These are phyloP conservation scores for Syngnathus typhle DNA, from an alignment of 2,113 vertebrate genomes.

Conservation along the genomic window DNA sequence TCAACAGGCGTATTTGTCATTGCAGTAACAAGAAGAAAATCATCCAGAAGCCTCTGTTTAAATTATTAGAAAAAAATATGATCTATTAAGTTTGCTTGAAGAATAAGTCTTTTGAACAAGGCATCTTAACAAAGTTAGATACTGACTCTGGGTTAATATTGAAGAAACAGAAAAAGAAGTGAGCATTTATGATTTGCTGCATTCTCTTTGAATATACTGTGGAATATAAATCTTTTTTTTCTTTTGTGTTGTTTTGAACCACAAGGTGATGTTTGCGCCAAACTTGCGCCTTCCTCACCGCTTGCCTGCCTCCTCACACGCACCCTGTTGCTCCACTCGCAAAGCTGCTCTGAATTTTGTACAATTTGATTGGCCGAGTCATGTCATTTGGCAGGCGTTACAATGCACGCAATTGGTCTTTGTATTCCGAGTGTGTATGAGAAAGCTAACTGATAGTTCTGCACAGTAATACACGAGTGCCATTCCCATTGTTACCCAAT, in stretches of 20 bases:
- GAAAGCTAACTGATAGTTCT: neutral
- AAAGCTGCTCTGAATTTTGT: neutral
- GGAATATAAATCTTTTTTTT: too few species aligned
- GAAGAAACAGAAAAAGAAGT: neutral
- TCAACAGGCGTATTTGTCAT: neutral
- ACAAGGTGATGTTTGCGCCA: neutral
- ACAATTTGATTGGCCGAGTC: neutral
- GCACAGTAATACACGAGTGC: neutral
- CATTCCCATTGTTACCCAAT: neutral
- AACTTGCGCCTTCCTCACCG: neutral
- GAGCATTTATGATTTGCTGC: neutral
- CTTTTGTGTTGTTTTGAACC: neutral
- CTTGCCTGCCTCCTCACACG: neutral
- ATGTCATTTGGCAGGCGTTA: neutral
- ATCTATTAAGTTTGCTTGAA: slow-evolving; percentile 7
- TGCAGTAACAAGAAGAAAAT: neutral
- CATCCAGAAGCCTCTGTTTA: slow-evolving; percentile 13
- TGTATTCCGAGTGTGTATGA: neutral
- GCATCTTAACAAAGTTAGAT: neutral
- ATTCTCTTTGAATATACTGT: neutral
- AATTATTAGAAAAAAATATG: neutral
- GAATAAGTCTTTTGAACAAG: neutral
- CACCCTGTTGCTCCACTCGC: neutral
- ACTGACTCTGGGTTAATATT: neutral
- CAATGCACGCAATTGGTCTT: slow-evolving; percentile 1